These are phyloP conservation scores for Hirtodrosophila confusa DNA, from an alignment of 2,888 invertebrate genomes.

Conservation along the genomic window DNA sequence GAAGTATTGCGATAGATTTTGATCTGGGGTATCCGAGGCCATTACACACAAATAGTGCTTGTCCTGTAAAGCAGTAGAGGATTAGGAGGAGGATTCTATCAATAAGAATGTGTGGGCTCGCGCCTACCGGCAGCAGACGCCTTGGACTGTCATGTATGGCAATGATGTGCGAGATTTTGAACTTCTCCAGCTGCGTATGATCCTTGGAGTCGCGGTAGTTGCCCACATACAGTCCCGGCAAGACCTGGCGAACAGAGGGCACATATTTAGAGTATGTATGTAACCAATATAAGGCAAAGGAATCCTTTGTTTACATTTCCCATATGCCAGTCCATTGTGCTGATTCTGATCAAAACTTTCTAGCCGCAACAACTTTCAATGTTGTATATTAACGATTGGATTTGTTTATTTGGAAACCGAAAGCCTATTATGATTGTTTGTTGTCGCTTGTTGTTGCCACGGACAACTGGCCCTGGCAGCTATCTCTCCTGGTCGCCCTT, in stretches of 20 bases:
- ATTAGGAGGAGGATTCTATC: constrained; percentile 81
- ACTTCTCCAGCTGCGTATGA: constrained; percentile 92
- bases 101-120: too few relatives aligned
- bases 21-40: constrained; percentile 97
- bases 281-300: neutral
- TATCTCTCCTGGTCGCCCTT: constrained; percentile 14
- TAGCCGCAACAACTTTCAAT: neutral
- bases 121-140: constrained; percentile 90
- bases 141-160: constrained; percentile 98
- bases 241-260: constrained; percentile 87
- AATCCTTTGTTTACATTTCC: constrained; percentile 53
- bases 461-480: constrained; percentile 54
- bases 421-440: neutral
- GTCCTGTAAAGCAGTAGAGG: constrained; percentile 88
- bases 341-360: constrained; percentile 3
- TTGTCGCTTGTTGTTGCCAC: constrained; percentile 28
- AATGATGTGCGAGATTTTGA: constrained; percentile 96
- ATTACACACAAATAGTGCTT: constrained; percentile 97
- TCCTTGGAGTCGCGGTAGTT: constrained; percentile 98
- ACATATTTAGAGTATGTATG: neutral
- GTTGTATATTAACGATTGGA: constrained; percentile 3
- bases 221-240: constrained; percentile 97
- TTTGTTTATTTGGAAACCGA: constrained; percentile 37
- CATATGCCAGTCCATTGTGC: constrained; percentile 79
- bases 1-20: constrained; percentile 97